Evolutionary conservation across 2,113 vertebrate genomes (phyloP).

Genomic region (Pseudonaja textilis): DNA sequence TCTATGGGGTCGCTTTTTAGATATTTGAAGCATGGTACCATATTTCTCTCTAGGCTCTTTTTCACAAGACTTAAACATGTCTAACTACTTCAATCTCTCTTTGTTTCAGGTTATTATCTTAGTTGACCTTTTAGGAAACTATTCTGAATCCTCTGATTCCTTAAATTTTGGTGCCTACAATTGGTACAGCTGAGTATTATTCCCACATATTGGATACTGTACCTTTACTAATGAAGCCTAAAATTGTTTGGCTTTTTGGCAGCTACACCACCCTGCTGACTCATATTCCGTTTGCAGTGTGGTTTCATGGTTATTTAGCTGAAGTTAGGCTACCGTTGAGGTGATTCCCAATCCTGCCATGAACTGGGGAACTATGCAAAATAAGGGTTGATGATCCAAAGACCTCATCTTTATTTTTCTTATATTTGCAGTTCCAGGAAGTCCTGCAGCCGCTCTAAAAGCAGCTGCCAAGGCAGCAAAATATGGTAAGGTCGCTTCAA

Average conservation of each 20-base stretch:
- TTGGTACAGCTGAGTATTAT: not conserved
- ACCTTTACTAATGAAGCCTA: not conserved
- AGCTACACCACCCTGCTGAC: not conserved
- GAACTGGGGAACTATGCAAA: not conserved
- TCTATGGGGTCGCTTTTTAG: not conserved
- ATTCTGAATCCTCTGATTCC: not conserved
- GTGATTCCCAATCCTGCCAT: not conserved
- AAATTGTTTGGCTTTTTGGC: not conserved
- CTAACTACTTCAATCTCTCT: not conserved
- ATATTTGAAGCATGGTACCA: not conserved
- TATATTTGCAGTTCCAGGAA: slow-evolving; percentile 44
- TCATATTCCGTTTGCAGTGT: not conserved
- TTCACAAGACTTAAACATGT: not conserved
- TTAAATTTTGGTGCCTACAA: not conserved
- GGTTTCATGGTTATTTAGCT: not conserved
- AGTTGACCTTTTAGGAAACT: not conserved
- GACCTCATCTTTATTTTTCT: not conserved
- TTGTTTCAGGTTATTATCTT: not conserved
- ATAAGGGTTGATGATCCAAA: not conserved
- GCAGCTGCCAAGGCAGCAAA: slow-evolving; percentile 64
- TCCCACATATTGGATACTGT: not conserved
- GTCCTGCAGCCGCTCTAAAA: not conserved
- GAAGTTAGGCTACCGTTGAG: not conserved
- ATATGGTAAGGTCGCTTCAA: slow-evolving; percentile 31
- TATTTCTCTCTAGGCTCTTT: not conserved